Conservation (phyloP, 2,888 invertebrate genomes). For the Margaritifera margaritifera region DNA sequence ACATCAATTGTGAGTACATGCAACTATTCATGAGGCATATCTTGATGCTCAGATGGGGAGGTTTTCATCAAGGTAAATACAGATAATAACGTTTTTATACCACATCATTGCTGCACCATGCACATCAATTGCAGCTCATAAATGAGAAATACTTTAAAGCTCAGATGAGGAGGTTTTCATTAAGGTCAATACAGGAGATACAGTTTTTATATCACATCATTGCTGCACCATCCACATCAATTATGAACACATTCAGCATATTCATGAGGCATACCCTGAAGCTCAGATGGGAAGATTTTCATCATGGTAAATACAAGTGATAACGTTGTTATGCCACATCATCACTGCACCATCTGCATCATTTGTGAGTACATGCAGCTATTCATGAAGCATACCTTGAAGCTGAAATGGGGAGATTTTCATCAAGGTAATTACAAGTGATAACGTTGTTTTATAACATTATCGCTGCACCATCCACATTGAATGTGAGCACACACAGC, state of each 20-base stretch:
- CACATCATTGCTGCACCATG: conserved; percentile 76
- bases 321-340: background rate
- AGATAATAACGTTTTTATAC: conserved; percentile 67
- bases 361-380: conserved; percentile 74
- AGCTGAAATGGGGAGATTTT: conserved; percentile 62
- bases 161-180: conserved; percentile 64
- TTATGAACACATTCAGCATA: conserved; percentile 74
- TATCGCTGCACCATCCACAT: conserved; percentile 77
- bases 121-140: conserved; percentile 75
- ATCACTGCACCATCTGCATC: conserved; percentile 69
- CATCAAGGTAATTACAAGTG: conserved; percentile 7
- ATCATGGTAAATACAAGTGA: conserved; percentile 45
- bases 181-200: conserved; percentile 56
- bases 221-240: conserved; percentile 77
- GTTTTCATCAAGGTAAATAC: conserved; percentile 66
- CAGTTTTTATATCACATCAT: conserved; percentile 75
- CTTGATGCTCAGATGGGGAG: conserved; percentile 69
- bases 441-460: conserved; percentile 73
- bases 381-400: conserved; percentile 72
- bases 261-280: conserved; percentile 73
- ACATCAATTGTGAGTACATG: conserved; percentile 76
- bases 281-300: conserved; percentile 68
- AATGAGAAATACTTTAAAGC: conserved; percentile 73
- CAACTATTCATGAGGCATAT: conserved; percentile 73
- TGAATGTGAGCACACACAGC: no score